Conservation (phyloP, 2,113 vertebrate genomes). For the Leptobrachium leishanense region DNA sequence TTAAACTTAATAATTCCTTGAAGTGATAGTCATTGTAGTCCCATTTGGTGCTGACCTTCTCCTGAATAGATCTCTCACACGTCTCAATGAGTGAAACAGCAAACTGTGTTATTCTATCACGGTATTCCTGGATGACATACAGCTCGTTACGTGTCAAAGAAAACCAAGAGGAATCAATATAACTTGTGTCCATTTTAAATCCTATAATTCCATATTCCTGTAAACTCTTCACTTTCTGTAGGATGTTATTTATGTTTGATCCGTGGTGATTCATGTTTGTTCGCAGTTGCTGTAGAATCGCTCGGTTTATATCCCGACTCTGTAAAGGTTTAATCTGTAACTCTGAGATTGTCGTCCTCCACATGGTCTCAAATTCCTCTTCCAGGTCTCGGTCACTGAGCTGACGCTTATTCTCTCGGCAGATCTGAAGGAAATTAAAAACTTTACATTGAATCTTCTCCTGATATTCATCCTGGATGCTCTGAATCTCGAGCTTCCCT, state of each 20-base stretch:
- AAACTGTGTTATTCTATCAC: conserved; percentile 54
- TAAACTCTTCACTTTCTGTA: conserved; percentile 49
- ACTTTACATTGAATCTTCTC: conserved; percentile 56
- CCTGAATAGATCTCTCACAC: conserved; percentile 56
- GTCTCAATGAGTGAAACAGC: conserved; percentile 53
- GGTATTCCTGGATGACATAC: conserved; percentile 48
- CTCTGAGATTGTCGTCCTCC: conserved; percentile 54
- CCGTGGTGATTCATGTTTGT: conserved; percentile 58
- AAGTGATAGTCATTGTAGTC: conserved; percentile 57
- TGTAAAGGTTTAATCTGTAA: conserved; percentile 50
- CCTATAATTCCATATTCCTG: background rate
- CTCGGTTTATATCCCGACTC: conserved; percentile 55
- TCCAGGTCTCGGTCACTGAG: conserved; percentile 57
- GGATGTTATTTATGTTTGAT: conserved; percentile 56
- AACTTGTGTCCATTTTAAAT: conserved; percentile 56
- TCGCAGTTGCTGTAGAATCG: conserved; percentile 57
- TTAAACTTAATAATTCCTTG: conserved; percentile 59
- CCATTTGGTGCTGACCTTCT: conserved; percentile 53
- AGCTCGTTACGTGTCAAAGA: too few relatives aligned
- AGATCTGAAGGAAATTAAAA: conserved; percentile 54
- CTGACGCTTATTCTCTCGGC: conserved; percentile 47
- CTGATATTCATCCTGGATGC: background rate
- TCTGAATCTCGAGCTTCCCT: conserved; percentile 44
- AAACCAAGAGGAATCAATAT: background rate
- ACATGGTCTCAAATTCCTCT: conserved; percentile 67